Evolutionary conservation across 2,888 invertebrate genomes (phyloP).

Genomic region (Ectemnius cavifrons): DNA sequence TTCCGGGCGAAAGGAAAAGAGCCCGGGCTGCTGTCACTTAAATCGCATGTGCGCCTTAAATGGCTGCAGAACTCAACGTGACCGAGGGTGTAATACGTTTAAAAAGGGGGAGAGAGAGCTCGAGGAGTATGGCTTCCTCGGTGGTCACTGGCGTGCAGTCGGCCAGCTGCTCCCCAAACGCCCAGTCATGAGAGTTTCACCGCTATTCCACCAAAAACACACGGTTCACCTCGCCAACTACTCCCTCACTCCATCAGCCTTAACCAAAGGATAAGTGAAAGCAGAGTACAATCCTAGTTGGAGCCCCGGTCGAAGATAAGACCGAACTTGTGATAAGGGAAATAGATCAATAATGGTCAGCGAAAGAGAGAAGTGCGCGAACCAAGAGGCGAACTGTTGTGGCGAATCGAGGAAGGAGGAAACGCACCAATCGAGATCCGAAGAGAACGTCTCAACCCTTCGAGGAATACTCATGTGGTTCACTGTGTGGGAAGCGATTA

Average conservation of each 20-base stretch:
- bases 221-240: background rate
- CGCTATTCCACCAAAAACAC: conserved; percentile 34
- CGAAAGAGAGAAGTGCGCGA: conserved; percentile 5
- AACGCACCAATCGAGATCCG: background rate
- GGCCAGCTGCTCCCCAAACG: conserved; percentile 55
- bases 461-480: background rate
- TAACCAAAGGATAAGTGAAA: too few species aligned
- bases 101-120: conserved; percentile 60
- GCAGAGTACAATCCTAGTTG: background rate
- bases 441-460: background rate
- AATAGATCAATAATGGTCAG: conserved; percentile 23
- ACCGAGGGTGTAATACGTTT: conserved; percentile 74
- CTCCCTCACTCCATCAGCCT: background rate
- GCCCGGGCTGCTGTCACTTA: conserved; percentile 60
- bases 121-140: conserved; percentile 68
- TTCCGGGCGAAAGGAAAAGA: conserved; percentile 15
- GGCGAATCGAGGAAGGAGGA: background rate
- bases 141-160: conserved; percentile 57
- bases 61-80: conserved; percentile 68
- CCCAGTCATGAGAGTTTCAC: conserved; percentile 35
- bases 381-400: background rate
- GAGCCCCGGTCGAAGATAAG: background rate
- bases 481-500: background rate
- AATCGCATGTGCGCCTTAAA: conserved; percentile 54
- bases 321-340: background rate